These are phyloP conservation scores for Caenorhabditis zanzibari DNA, from an alignment of 2,888 invertebrate species.

Conservation along the genomic window DNA sequence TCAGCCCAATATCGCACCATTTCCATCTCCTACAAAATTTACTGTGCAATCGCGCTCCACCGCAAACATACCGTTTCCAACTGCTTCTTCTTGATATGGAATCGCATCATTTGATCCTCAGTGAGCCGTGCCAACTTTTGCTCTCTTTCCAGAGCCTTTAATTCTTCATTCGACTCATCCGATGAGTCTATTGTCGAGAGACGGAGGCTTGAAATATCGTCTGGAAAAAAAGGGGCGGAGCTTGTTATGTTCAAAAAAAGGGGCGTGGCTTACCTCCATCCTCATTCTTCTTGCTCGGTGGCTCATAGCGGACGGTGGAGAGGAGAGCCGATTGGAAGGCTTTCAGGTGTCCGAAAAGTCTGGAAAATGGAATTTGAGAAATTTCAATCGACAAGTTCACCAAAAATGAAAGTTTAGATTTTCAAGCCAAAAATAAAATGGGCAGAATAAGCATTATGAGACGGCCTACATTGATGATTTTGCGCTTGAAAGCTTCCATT, in stretches of 20 bases:
- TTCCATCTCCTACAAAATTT: too few relatives aligned
- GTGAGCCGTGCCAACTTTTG: slow-evolving; percentile 51
- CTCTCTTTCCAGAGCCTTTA: slow-evolving; percentile 58
- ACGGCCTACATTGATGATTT: too few relatives aligned
- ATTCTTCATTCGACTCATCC: slow-evolving; percentile 37
- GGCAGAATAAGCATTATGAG: too few relatives aligned
- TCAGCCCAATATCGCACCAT: too few relatives aligned
- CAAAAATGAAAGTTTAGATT: too few relatives aligned
- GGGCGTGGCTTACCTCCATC: neutral
- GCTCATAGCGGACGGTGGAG: slow-evolving; percentile 45
- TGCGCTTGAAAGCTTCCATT: too few relatives aligned
- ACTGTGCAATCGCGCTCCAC: too few relatives aligned
- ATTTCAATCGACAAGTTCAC: too few relatives aligned
- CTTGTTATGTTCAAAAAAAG: too few relatives aligned
- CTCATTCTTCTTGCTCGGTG: slow-evolving; percentile 24
- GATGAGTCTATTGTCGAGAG: slow-evolving; percentile 28
- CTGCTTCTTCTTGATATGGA: slow-evolving; percentile 68
- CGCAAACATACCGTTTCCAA: slow-evolving; percentile 70
- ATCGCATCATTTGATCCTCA: slow-evolving; percentile 65
- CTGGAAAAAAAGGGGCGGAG: too few relatives aligned
- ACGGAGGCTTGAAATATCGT: slow-evolving; percentile 17
- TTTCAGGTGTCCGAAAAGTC: slow-evolving; percentile 56
- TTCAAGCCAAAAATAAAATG: too few relatives aligned
- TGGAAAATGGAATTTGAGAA: slow-evolving; percentile 35
- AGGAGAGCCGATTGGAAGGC: slow-evolving; percentile 50